Evolutionary conservation across 2,888 invertebrate genomes (phyloP), one percentile per base, ranked within the genome.

Genomic region (Nudaria mundana): DNA sequence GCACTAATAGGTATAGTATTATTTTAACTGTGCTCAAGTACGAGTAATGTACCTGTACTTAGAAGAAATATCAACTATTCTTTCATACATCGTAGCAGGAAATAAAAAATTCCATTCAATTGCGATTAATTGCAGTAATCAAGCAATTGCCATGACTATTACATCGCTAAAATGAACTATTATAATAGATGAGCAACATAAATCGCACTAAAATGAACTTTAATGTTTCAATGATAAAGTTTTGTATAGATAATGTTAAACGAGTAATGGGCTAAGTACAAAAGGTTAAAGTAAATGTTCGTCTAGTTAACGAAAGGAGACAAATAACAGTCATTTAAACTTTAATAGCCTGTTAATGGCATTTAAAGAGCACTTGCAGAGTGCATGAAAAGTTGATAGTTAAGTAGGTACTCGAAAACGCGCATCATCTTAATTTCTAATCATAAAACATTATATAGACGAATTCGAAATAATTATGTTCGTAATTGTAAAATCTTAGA

Each of bases 81-180:
- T n/a, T n/a, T n/a, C n/a, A n/a, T n/a, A n/a, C n/a, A 42, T 28
- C 59, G 54, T 53, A 67, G 69, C 76, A 81, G 83, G 81, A 83
- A 81, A 77, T 63, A 57, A 66, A 76, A 57, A 77, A 86, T 87
- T 82, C 86, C 81, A 48, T 66, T 71, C 84, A 87, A 87, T 87
- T 87, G 84, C 76, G 65, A 81, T 83, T 87, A 87, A 86, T 87
- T 87, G 85, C 76, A 60, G 80, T 82, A 84, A 87, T 87, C 81
- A 84, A 84, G 78, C 81, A 79, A 82, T 81, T 82, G 84, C 72
- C 65, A 63, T 63, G 71, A 66, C 79, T 70, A 80, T 81, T 78
- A 80, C 77, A 68, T 76, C 73, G 82, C 78, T 80, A 74, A 81
- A 78, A 81, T 78, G 79, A 79, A 79, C 74, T 71, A 75, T 71